Percentiles rank a stretch among this genome's conserved stretches.
Conservation (phyloP, 2,113 vertebrate genomes). For the Nycticryphes semicollaris region DNA sequence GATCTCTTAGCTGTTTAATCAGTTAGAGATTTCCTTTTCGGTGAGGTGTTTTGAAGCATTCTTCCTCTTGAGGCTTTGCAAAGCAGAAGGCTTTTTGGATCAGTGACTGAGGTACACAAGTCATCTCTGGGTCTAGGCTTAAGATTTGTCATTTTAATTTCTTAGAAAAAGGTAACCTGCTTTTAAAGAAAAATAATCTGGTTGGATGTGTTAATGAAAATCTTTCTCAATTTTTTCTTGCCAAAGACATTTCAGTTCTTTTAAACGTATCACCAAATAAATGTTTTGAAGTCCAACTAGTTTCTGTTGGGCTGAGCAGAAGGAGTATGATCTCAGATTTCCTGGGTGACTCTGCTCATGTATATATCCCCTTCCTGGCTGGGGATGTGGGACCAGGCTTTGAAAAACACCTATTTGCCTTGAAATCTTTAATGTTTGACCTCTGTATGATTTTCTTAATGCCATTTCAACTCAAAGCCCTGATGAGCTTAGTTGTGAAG, state of each 20-base stretch:
- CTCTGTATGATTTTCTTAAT: not conserved
- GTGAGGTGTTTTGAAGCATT: not conserved
- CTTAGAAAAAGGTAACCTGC: not conserved
- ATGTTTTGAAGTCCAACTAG: rapidly evolving
- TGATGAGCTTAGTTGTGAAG: not conserved
- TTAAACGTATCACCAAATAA: not conserved
- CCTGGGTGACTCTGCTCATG: not conserved
- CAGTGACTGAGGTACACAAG: not conserved
- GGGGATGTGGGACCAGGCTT: not conserved
- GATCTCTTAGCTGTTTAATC: not conserved
- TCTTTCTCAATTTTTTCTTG: not conserved
- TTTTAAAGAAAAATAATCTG: not conserved
- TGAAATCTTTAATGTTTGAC: not conserved
- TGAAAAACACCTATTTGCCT: not conserved
- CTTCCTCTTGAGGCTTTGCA: not conserved
- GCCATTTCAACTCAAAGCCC: not conserved
- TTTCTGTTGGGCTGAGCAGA: not conserved
- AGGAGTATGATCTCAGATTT: not conserved
- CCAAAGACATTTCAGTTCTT: not conserved
- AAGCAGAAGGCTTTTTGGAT: not conserved
- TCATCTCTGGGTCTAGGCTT: not conserved
- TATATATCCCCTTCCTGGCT: not conserved
- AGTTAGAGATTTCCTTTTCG: not conserved
- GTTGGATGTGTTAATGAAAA: not conserved
- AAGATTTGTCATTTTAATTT: not conserved